A percentile compares a stretch with the other conserved stretches of the same genome.
These are phyloP conservation scores for Percopsis transmontana DNA, from an alignment of 2,113 vertebrate genomes.

Conservation along the genomic window DNA sequence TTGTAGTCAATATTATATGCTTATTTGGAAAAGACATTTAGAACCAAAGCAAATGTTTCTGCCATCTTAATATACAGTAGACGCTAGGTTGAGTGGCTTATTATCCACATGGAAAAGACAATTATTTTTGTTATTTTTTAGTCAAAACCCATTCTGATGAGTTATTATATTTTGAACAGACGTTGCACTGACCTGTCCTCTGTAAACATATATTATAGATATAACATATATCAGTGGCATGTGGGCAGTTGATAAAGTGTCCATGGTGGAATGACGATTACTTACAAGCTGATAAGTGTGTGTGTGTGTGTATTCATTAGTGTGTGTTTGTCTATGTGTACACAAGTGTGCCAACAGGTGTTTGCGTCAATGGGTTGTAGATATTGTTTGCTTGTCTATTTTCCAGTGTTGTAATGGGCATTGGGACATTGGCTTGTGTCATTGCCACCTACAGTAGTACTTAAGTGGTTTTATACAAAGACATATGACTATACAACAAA, in stretches of 20 bases:
- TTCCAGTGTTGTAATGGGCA: constrained; percentile 49
- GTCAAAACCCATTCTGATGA: too few species aligned
- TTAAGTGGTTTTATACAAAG: neutral
- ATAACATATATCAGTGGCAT: constrained; percentile 17
- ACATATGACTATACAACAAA: neutral
- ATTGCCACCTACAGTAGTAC: constrained; percentile 33
- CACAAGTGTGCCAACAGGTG: neutral
- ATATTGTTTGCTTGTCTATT: constrained; percentile 54
- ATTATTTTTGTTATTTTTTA: neutral
- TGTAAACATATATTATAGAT: constrained; percentile 8
- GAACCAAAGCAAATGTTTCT: neutral
- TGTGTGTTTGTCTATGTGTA: neutral
- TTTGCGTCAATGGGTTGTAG: constrained; percentile 46
- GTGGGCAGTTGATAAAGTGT: constrained; percentile 27
- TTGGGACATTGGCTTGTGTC: constrained; percentile 27
- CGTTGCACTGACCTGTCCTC: constrained; percentile 10
- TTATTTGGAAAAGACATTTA: neutral
- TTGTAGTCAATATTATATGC: neutral
- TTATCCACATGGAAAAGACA: neutral
- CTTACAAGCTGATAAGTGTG: constrained; percentile 24
- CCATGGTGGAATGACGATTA: constrained; percentile 27
- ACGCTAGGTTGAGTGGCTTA: too few species aligned
- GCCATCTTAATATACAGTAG: too few species aligned
- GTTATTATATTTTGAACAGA: neutral
- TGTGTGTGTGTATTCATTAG: neutral